A percentile compares a stretch with the other conserved stretches of the same genome.
These are phyloP conservation scores for Pecten maximus DNA, from an alignment of 2,888 invertebrate species.

Conservation along the genomic window DNA sequence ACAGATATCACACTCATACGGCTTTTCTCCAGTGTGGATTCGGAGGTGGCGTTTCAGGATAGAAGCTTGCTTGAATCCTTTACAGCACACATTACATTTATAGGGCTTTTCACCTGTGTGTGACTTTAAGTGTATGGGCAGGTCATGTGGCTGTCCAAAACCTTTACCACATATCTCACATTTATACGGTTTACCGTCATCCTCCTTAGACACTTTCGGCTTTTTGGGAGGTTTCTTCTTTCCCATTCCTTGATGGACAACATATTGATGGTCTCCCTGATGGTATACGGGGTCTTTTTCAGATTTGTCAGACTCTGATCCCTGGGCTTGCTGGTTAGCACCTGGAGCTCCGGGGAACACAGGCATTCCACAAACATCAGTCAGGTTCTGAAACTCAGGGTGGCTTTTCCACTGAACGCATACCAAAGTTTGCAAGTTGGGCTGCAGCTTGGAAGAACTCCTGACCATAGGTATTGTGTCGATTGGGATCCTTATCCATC, in stretches of 20 bases:
- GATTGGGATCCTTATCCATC: neutral
- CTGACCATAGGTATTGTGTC: neutral
- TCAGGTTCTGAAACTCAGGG: neutral
- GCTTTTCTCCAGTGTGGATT: conserved; percentile 97
- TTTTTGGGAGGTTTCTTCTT: neutral
- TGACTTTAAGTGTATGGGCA: neutral
- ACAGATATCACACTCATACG: conserved; percentile 91
- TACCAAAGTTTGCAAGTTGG: neutral
- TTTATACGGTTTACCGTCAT: neutral
- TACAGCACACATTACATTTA: conserved; percentile 93
- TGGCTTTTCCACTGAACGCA: neutral
- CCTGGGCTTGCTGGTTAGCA: neutral
- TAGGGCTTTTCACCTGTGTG: conserved; percentile 2
- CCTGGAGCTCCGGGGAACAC: neutral
- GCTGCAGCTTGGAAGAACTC: conserved; percentile 8
- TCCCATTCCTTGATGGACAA: neutral
- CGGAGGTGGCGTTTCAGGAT: conserved; percentile 96
- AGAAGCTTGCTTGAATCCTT: conserved; percentile 97
- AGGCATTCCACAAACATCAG: conserved; percentile 6
- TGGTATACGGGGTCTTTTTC: neutral
- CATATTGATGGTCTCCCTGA: neutral
- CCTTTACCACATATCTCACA: conserved; percentile 25
- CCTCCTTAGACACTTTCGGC: neutral
- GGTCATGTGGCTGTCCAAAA: conserved; percentile 5
- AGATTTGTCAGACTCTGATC: neutral